A percentile compares a stretch with the other conserved stretches of the same genome.
Conservation (phyloP, 2,888 invertebrate species). For the Rosalia funebris region DNA sequence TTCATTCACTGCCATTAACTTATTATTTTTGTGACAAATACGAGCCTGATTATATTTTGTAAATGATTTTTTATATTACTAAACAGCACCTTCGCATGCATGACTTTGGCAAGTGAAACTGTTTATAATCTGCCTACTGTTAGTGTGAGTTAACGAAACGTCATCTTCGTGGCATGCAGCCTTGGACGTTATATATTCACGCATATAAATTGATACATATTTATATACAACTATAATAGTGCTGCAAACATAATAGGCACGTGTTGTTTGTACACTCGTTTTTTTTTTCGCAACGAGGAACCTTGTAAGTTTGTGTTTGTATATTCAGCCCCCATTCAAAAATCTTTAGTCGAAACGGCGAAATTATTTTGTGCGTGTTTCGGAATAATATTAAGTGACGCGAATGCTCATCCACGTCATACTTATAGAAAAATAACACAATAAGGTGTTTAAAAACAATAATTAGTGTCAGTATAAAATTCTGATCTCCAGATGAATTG, state of each 20-base stretch:
- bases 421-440: neutral
- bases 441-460: neutral
- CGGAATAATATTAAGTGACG: no score
- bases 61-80: no score
- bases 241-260: conserved; percentile 7
- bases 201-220: conserved; percentile 22
- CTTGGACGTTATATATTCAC: conserved; percentile 20
- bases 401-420: no score
- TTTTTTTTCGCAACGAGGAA: neutral
- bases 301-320: no score
- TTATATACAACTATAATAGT: conserved; percentile 14
- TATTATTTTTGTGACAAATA: no score
- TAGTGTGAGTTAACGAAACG: conserved; percentile 8
- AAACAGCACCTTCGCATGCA: no score
- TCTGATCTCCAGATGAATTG: conserved; percentile 1
- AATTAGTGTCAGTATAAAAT: neutral
- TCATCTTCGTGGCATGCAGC: conserved; percentile 21
- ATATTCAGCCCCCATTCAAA: neutral
- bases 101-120: conserved; percentile 21
- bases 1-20: no score
- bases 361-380: neutral
- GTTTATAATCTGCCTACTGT: conserved; percentile 7
- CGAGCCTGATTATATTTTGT: no score
- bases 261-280: conserved; percentile 15
- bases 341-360: neutral